These are phyloP conservation scores for Shinisaurus crocodilurus DNA, from an alignment of 2,113 vertebrate species.

Conservation along the genomic window DNA sequence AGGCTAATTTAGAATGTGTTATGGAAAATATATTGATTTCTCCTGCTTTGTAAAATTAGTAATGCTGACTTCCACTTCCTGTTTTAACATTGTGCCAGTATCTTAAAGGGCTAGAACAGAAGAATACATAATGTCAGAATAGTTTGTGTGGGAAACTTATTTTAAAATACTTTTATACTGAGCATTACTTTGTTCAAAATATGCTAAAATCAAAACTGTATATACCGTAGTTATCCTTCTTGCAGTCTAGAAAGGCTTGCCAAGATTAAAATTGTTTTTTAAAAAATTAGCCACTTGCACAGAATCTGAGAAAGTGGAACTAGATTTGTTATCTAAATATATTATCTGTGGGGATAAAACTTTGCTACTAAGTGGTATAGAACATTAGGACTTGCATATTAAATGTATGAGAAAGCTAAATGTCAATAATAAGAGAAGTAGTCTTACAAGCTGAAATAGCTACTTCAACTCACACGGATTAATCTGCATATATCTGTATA, in stretches of 20 bases:
- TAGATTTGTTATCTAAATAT: neutral
- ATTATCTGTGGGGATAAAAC: neutral
- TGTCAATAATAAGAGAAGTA: neutral
- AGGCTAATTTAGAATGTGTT: neutral
- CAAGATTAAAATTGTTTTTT: neutral
- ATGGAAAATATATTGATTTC: neutral
- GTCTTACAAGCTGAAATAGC: neutral
- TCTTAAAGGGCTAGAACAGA: neutral
- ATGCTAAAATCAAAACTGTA: neutral
- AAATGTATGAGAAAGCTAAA: neutral
- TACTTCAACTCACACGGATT: no score
- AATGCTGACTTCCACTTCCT: neutral
- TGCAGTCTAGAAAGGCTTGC: neutral
- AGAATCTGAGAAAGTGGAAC: neutral
- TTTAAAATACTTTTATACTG: neutral
- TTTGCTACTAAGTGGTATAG: neutral
- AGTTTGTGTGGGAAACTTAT: neutral
- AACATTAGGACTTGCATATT: neutral
- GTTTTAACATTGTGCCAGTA: neutral
- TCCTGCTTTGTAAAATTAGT: no score
- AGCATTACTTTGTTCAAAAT: neutral
- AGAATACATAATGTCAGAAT: neutral
- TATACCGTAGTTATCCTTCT: neutral
- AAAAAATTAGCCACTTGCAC: neutral
- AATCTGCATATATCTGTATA: neutral